Percentiles rank a stretch among this genome's conserved stretches.
These are phyloP conservation scores for Aphodius granarius DNA, from an alignment of 2,888 invertebrate species.

Conservation along the genomic window DNA sequence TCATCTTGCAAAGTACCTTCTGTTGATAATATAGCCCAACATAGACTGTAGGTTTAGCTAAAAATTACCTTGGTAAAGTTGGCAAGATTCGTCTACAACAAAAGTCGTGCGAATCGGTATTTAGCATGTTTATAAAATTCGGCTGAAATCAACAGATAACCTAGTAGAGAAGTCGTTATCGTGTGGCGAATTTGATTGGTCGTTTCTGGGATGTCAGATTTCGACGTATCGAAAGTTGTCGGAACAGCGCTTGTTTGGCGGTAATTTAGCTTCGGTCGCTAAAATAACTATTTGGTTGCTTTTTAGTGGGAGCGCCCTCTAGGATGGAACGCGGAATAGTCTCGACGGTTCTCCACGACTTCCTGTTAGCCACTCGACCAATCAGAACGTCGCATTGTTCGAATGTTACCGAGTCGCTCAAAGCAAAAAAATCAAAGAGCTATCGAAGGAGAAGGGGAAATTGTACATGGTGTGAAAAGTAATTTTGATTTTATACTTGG, in stretches of 20 bases:
- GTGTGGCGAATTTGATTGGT: not conserved
- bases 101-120: too few species aligned
- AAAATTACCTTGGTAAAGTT: not conserved
- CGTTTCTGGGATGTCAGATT: not conserved
- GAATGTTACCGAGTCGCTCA: not conserved
- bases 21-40: not conserved
- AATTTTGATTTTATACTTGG: not conserved
- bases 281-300: not conserved
- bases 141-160: not conserved
- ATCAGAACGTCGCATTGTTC: not conserved
- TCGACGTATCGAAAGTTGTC: not conserved
- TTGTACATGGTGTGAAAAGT: not conserved
- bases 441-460: not conserved
- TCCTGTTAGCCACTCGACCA: not conserved
- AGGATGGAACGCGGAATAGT: not conserved
- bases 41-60: not conserved
- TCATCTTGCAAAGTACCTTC: not conserved
- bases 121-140: not conserved
- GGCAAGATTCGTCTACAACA: not conserved
- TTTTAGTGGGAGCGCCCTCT: not conserved
- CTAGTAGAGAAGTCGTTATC: not conserved
- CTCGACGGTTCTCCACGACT: not conserved
- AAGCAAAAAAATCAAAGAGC: not conserved
- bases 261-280: not conserved
- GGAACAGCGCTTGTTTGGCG: not conserved